Evolutionary conservation across 2,888 invertebrate species (phyloP), one percentile per base, ranked within the genome.

Genomic region (Poecilus cupreus): DNA sequence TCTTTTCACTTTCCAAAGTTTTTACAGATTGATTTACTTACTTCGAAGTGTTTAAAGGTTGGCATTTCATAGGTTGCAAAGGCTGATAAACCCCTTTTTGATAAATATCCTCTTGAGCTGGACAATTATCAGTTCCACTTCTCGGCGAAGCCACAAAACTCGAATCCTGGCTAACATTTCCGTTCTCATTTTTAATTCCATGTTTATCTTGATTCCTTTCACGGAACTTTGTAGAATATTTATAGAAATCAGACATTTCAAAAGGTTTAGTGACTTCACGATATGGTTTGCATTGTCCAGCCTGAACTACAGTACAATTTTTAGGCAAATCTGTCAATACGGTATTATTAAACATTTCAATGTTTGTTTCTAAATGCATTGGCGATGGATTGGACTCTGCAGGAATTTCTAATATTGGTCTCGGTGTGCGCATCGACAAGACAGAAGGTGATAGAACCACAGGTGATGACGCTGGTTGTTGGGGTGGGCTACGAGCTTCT

Each of bases 181-280:
- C 39, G 49, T 49, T 32, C 24, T 68, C 57, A 76, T 64, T 82
- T 8, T 83, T 79, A 24, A 32, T 43, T 13, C 51, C 60, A 16
- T 78, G 68, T 78, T 85, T 85, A 0, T 82, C 81, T 3, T 60
- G 60, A 37, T 81, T 81, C 24, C 51, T 81, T 60, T 96, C 94
- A 83, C 97, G 93, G 88, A 95, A 97, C 88, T 97, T 97, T 3
- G 97, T 97, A 75, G 98, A 98, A 89, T 98, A 98, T 89, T 98
- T 98, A 89, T 98, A 98, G 89, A 97, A 98, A 89, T 98, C 98
- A 0, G 97, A 95, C 96, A 98, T 97, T 91, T 98, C 98, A 90
- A 98, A 98, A 2, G 98, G 98, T 88, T 98, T 98, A 0, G 96
- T 96, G 80, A 97, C 96, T 90, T 98, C 98, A 86, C 96, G 93